phyloP scores from a whole-genome alignment of 2,797 vertebrate species.

The Gymnoscopelus microlampas region DNA sequence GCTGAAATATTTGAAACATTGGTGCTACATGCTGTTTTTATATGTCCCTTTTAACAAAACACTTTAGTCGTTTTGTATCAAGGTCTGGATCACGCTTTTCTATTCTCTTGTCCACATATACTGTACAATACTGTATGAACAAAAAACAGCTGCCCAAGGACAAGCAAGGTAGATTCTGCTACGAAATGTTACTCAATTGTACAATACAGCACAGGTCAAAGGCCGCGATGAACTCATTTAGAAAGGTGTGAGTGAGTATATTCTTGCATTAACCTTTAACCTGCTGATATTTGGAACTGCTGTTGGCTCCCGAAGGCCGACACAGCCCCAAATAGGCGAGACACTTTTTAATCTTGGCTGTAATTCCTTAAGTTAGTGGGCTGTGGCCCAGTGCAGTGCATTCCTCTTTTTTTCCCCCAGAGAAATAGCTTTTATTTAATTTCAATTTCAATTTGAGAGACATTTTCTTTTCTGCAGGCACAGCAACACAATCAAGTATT shows the following conservation, averaged over 20 bases:
- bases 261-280: constrained; percentile 57
- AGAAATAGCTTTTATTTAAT: constrained; percentile 20
- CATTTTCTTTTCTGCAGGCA: constrained; percentile 20
- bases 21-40: too few relatives aligned
- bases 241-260: constrained; percentile 39
- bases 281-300: constrained; percentile 51
- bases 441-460: constrained; percentile 22
- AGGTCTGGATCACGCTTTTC: too few relatives aligned
- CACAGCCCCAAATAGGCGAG: constrained; percentile 21
- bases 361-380: constrained; percentile 26
- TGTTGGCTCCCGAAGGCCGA: constrained; percentile 35
- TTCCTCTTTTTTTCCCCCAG: background rate
- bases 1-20: too few relatives aligned
- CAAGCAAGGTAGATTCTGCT: constrained; percentile 13
- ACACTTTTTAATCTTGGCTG: constrained; percentile 24
- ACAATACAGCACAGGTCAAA: constrained; percentile 41
- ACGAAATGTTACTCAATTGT: constrained; percentile 35
- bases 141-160: constrained; percentile 1
- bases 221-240: constrained; percentile 51
- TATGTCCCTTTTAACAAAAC: too few relatives aligned
- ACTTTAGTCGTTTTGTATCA: too few relatives aligned
- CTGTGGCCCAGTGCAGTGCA: constrained; percentile 1
- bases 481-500: constrained; percentile 12
- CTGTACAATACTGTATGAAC: background rate
- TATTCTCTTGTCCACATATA: too few relatives aligned